phyloP scores from a whole-genome alignment of 2,113 vertebrate species.

The Mormyrus iriodes region DNA sequence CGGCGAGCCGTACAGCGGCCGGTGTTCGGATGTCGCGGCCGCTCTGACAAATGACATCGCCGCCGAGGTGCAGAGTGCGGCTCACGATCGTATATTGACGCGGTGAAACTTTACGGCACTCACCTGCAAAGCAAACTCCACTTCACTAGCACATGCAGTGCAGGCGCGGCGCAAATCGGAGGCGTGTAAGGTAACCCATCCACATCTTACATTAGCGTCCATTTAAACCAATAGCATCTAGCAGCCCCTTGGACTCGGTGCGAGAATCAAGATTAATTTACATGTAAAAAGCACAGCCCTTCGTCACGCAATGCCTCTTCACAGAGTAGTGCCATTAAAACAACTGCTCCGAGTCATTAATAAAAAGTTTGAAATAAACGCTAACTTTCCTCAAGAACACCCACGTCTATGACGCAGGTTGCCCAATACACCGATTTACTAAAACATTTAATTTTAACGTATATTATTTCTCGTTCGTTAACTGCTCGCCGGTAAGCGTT shows the following conservation, averaged over 20 bases:
- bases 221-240: not conserved
- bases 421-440: not conserved
- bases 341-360: not conserved
- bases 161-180: not conserved
- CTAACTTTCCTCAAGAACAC: not conserved
- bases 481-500: not conserved
- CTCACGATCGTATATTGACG: not conserved
- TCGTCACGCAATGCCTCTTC: not conserved
- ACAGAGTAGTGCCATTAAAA: not conserved
- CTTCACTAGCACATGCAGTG: not conserved
- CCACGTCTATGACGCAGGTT: not conserved
- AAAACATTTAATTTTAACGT: not conserved
- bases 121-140: not conserved
- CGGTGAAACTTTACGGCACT: slow-evolving; percentile 22
- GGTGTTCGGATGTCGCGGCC: not conserved
- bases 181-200: not conserved
- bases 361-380: not conserved
- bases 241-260: not conserved
- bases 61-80: not conserved
- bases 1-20: not conserved
- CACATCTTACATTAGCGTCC: not conserved
- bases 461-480: not conserved
- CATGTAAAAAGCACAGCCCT: not conserved
- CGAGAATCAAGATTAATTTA: not conserved
- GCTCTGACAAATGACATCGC: not conserved